Conservation (phyloP, 2,113 vertebrate species). For the Urocynchramus pylzowi region DNA sequence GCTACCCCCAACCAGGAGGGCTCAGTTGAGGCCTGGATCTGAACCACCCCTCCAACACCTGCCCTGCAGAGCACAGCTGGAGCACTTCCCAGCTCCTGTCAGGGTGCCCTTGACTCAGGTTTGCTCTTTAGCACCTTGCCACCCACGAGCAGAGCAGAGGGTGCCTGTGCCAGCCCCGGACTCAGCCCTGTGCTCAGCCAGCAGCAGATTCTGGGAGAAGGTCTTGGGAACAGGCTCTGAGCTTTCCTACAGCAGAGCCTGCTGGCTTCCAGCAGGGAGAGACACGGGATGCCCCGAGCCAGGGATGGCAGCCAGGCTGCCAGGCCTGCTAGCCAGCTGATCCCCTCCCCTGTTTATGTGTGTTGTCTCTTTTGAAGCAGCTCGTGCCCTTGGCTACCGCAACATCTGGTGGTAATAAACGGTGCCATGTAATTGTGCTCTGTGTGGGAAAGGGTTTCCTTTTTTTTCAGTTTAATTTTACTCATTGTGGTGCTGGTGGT, state of each 20-base stretch:
- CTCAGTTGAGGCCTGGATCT: neutral
- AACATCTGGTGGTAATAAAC: conserved; percentile 34
- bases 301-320: conserved; percentile 1
- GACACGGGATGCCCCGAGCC: neutral
- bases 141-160: rapidly evolving
- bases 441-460: neutral
- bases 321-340: neutral
- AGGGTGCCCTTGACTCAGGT: neutral
- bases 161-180: neutral
- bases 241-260: neutral
- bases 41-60: neutral
- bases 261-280: neutral
- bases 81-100: neutral
- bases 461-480: neutral
- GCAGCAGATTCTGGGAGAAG: neutral
- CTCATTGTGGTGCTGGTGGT: neutral
- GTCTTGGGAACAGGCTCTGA: neutral
- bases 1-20: neutral
- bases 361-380: conserved; percentile 1
- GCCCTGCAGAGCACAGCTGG: neutral
- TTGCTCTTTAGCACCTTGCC: neutral
- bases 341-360: neutral
- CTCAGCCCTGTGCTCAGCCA: neutral
- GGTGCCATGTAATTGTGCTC: neutral
- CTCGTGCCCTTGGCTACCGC: neutral